phyloP scores from a whole-genome alignment of 2,113 vertebrate species.

The Aleadryas rufinucha region DNA sequence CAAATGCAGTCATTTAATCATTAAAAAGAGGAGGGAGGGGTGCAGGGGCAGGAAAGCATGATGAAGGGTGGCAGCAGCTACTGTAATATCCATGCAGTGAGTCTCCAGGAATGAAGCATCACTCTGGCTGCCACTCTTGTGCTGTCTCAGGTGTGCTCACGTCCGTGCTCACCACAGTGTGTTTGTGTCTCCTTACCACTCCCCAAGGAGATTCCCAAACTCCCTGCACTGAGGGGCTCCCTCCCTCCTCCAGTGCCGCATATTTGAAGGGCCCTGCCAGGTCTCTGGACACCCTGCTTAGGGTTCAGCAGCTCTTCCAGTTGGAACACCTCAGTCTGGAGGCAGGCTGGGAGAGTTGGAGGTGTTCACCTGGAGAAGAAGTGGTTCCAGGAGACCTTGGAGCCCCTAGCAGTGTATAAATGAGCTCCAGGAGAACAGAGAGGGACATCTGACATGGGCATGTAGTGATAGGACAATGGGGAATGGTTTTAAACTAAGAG shows the following conservation, averaged over 20 bases:
- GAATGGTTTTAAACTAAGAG: background rate
- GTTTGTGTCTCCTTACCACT: background rate
- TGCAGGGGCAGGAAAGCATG: background rate
- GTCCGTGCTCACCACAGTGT: fast-evolving
- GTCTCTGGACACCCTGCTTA: background rate
- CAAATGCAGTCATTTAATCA: constrained; percentile 10
- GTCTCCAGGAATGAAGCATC: background rate
- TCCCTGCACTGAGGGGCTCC: background rate
- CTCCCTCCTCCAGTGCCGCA: fast-evolving
- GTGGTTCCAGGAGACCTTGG: background rate
- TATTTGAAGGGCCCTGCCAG: background rate
- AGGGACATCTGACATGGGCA: too few relatives aligned
- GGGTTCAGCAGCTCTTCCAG: background rate
- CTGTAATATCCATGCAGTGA: background rate
- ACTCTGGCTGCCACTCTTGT: background rate
- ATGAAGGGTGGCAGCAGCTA: background rate
- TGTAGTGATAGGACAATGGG: too few relatives aligned
- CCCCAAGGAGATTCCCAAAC: background rate
- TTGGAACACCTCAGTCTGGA: background rate
- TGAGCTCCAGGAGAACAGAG: background rate
- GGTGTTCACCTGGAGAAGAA: background rate
- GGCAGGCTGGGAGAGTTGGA: background rate
- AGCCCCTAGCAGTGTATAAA: background rate
- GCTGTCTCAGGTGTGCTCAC: background rate
- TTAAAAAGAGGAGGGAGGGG: background rate